phyloP scores from a whole-genome alignment of 2,888 invertebrate species.

The Pterostichus madidus region DNA sequence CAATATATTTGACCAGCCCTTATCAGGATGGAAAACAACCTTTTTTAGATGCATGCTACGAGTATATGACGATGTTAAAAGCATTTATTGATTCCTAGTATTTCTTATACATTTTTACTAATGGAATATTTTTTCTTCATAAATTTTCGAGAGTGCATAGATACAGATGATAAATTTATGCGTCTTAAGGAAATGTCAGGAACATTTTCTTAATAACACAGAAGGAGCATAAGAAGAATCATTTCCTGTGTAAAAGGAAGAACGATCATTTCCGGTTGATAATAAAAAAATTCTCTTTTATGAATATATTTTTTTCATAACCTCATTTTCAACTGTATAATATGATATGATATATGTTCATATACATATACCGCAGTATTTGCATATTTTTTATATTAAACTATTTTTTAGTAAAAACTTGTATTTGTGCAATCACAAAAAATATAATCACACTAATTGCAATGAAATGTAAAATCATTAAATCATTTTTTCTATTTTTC shows the following conservation, averaged over 20 bases:
- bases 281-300: constrained; percentile 25
- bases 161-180: constrained; percentile 15
- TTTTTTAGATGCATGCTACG: too few relatives aligned
- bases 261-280: constrained; percentile 38
- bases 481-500: not conserved
- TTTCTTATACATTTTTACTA: not conserved
- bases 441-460: not conserved
- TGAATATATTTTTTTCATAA: not conserved
- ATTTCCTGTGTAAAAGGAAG: constrained; percentile 36
- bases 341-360: not conserved
- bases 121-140: not conserved
- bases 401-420: too few relatives aligned
- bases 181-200: not conserved
- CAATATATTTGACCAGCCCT: too few relatives aligned
- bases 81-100: not conserved
- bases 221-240: constrained; percentile 19
- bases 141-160: not conserved
- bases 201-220: not conserved
- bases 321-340: not conserved
- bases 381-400: too few relatives aligned
- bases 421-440: not conserved
- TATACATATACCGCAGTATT: too few relatives aligned
- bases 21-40: too few relatives aligned
- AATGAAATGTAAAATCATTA: constrained; percentile 3
- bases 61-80: not conserved